phyloP scores from a whole-genome alignment of 2,888 invertebrate species.

The Patella caerulea region DNA sequence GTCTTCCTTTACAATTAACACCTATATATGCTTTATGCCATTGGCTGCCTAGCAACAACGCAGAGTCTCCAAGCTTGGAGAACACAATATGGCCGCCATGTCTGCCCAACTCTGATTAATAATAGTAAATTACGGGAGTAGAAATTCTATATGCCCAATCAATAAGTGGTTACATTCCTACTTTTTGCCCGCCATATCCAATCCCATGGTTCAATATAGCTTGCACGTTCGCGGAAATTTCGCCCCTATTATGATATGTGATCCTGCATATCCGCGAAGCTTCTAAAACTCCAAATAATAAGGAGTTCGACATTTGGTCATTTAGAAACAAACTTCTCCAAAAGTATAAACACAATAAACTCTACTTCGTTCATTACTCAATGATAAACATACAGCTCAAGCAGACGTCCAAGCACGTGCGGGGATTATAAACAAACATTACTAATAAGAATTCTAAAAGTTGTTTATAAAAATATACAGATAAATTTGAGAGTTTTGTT shows the following conservation, averaged over 20 bases:
- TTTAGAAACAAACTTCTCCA: too few species aligned
- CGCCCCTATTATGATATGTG: conserved; percentile 5
- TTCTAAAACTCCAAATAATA: too few species aligned
- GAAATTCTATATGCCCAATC: conserved; percentile 2
- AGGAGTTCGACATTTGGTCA: too few species aligned
- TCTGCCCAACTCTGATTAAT: neutral
- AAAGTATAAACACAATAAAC: too few species aligned
- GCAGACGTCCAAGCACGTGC: too few species aligned
- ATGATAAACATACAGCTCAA: too few species aligned
- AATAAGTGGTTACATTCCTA: neutral
- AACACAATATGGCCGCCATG: neutral
- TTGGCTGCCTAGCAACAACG: conserved; percentile 2
- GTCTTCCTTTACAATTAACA: neutral
- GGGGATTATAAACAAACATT: too few species aligned
- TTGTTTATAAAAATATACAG: too few species aligned
- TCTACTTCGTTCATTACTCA: too few species aligned
- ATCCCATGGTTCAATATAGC: conserved; percentile 9
- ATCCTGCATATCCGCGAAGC: neutral
- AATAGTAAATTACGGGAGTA: neutral
- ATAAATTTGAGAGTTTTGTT: neutral
- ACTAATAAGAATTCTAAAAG: too few species aligned
- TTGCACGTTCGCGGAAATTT: neutral
- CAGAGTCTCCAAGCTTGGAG: conserved; percentile 5
- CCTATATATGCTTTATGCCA: conserved; percentile 6
- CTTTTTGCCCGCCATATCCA: neutral